Conservation (phyloP, 2,113 vertebrate species). For the Xenopus borealis region DNA sequence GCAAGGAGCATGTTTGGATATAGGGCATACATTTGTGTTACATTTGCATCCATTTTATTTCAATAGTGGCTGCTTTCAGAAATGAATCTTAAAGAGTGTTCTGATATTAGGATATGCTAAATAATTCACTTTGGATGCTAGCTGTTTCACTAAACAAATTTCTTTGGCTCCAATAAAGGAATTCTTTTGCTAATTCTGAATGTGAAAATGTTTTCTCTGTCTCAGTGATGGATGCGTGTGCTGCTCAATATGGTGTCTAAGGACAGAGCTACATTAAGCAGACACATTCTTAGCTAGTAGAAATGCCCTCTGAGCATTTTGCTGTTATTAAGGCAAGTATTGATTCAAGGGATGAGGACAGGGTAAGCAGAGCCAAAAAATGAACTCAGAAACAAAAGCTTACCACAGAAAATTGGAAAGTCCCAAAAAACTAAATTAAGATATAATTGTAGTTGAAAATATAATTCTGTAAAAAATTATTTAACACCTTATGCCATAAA, state of each 20-base stretch:
- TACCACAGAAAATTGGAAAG: background rate
- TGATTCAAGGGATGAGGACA: background rate
- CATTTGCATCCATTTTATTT: too few relatives aligned
- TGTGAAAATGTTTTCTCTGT: background rate
- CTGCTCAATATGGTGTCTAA: background rate
- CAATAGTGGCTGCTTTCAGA: too few relatives aligned
- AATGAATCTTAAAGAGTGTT: too few relatives aligned
- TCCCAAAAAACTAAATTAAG: background rate
- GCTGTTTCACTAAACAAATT: background rate
- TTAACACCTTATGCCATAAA: too few relatives aligned
- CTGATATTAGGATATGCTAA: too few relatives aligned
- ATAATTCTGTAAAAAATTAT: too few relatives aligned
- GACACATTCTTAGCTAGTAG: background rate
- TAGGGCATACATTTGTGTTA: too few relatives aligned
- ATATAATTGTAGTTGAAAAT: too few relatives aligned
- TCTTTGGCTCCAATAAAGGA: conserved; percentile 1
- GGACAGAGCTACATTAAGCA: conserved; percentile 13
- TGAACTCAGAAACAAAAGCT: conserved; percentile 11
- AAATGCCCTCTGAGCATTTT: conserved; percentile 5
- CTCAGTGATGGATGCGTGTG: conserved; percentile 8
- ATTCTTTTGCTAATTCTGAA: conserved; percentile 8
- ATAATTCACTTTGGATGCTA: too few relatives aligned
- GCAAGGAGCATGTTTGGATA: too few relatives aligned
- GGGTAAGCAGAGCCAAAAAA: background rate
- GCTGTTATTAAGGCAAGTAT: conserved; percentile 5